phyloP scores from a whole-genome alignment of 1,140 invertebrate genomes.

The Tetragnatha versicolor region DNA sequence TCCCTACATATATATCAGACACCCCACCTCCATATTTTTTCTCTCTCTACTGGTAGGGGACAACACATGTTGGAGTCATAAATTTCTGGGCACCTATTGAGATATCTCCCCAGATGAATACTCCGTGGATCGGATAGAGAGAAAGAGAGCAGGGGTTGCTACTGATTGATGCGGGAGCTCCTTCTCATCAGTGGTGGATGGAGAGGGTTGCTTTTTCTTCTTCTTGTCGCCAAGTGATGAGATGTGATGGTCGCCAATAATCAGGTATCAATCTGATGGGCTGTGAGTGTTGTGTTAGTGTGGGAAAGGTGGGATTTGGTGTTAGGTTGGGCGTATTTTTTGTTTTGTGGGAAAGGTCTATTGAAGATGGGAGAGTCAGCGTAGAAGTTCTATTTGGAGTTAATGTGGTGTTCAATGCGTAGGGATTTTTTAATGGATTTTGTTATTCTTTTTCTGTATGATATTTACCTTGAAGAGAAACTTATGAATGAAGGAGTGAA shows the following conservation, averaged over 20 bases:
- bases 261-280: not conserved
- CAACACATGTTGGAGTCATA: constrained; percentile 56
- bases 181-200: constrained; percentile 25
- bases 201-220: constrained; percentile 20
- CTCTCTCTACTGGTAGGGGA: constrained; percentile 14
- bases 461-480: too few species aligned
- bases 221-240: constrained; percentile 12
- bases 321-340: too few species aligned
- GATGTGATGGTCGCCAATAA: not conserved
- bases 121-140: not conserved
- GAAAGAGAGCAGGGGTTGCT: not conserved
- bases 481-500: too few species aligned
- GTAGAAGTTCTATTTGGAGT: too few species aligned
- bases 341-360: too few species aligned
- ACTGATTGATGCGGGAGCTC: constrained; percentile 45
- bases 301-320: too few species aligned
- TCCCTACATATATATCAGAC: constrained; percentile 26
- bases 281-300: too few species aligned
- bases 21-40: not conserved
- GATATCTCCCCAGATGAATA: constrained; percentile 48
- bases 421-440: too few species aligned
- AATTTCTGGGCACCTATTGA: constrained; percentile 52
- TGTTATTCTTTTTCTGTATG: too few species aligned
- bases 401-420: too few species aligned
- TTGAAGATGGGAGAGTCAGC: too few species aligned